Base-by-base conservation (phyloP, 2,888 invertebrate genomes). In the Odontocerum albicorne region DNA sequence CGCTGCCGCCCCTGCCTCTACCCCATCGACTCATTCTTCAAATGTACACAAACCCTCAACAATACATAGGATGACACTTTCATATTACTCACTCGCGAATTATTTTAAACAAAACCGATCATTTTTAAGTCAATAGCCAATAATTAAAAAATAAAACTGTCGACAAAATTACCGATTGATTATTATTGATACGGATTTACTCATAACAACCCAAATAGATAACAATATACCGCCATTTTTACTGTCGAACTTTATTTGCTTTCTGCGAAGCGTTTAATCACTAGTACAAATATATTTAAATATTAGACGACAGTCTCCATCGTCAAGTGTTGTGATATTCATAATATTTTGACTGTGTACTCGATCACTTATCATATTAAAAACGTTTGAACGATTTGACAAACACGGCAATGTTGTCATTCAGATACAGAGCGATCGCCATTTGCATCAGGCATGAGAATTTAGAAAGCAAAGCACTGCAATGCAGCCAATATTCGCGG, bases 161-260 rank as follows among this genome's bases (percentile, higher is more conserved):
- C n/a, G n/a, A n/a, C n/a, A 10, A 63, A 66, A 65, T 62, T 66
- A 67, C 66, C 66, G 63, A 62, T 65, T 64, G 65, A 72, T 70
- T n/a, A n/a, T n/a, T n/a, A n/a, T n/a, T 72, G 71, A 72, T 67
- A 68, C 67, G 36, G 45, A 58, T 47, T 47, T 50, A 55, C 50
- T 52, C 57, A 58, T 52, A 55, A 58, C 74, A 73, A 69, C 68
- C 72, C 70, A 68, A 70, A 73, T 70, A 75, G 75, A 74, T 75
- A 76, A 74, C 74, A 76, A 75, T 74, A n/a, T n/a, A 76, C 77
- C 77, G 77, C 77, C 77, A 78, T 77, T 77, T 77, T 77, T 73
- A 73, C 71, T 67, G 50, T 46, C 57, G 45, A 49, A 35, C 19
- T n/a, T 46, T 50, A 55, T 49, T 52, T 45, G 20, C 36, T 32